These are phyloP conservation scores for Pandemis corylana DNA, from an alignment of 2,888 invertebrate species.

Conservation along the genomic window DNA sequence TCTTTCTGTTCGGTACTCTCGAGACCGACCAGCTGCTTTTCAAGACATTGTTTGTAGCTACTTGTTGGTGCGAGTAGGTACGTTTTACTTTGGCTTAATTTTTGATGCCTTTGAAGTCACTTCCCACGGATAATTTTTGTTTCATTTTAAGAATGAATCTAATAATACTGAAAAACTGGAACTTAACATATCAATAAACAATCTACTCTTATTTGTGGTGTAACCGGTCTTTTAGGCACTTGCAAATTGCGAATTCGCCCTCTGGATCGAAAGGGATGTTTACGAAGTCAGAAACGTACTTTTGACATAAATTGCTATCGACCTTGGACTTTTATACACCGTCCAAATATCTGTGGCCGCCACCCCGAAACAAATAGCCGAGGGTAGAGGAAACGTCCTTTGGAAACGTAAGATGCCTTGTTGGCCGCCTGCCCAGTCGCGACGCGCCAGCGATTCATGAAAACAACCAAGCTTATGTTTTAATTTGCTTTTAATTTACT, in stretches of 20 bases:
- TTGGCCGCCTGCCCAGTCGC: conserved; percentile 69
- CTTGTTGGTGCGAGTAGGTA: conserved; percentile 29
- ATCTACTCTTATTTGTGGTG: neutral
- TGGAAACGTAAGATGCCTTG: conserved; percentile 50
- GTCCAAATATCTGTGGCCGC: conserved; percentile 49
- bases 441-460: conserved; percentile 53
- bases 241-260: neutral
- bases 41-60: conserved; percentile 51
- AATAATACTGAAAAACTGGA: neutral
- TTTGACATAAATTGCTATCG: conserved; percentile 26
- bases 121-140: neutral
- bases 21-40: conserved; percentile 54
- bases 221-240: too few relatives aligned
- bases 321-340: conserved; percentile 29
- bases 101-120: neutral
- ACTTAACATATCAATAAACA: neutral
- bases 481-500: conserved; percentile 48
- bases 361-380: conserved; percentile 52
- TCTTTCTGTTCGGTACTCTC: conserved; percentile 61
- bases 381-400: conserved; percentile 50
- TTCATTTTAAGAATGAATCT: neutral
- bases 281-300: conserved; percentile 16
- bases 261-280: neutral
- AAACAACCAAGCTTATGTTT: conserved; percentile 60
- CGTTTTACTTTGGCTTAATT: neutral